Base-by-base conservation (phyloP, 2,797 vertebrate species). In the Graptemys geographica region DNA sequence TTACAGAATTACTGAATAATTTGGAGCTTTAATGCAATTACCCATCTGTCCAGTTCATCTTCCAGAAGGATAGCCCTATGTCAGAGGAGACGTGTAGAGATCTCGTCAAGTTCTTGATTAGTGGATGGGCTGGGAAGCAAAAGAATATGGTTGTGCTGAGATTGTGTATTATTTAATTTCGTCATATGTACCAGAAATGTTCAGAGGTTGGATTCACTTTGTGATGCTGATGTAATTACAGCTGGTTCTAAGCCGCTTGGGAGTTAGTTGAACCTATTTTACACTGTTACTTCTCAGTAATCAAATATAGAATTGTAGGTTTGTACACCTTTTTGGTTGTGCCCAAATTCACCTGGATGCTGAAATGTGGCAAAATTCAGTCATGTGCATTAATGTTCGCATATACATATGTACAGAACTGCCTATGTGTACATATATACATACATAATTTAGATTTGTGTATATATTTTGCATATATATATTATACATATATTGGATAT, bases 391-490 rank as follows among this genome's bases (percentile, higher is more conserved):
- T 5, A 8, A 81, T 33, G 95, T 79, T 90, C 92, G 82, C 87
- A 87, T 97, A 95, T 97, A 97, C 94, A 94, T 96, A 96, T 96
- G 96, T 97, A 97, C 94, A 97, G 96, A 90, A 96, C 96, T 96
- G 95, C 96, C 96, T 96, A 87, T 94, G 94, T 98, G 97, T 98
- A 97, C 96, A 97, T 97, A 97, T 97, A 97, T 97, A 98, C 96
- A 98, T 97, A 97, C 92, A 21, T 49, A 11, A 83, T 31, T 55
- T 62, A 95, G 94, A 97, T 95, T 94, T 97, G 94, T 98, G 97
- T 97, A 97, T 98, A 97, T 97, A 97, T 97, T 97, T 97, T 98
- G 97, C 97, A 97, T 97, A 97, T 97, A 97, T 78, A 97, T 78
- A 78, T 28, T 49, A 78, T 83, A 55, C 86, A 83, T 82, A 74